These are phyloP conservation scores for Zaprionus davidi DNA, from an alignment of 1,140 invertebrate genomes.

Conservation along the genomic window DNA sequence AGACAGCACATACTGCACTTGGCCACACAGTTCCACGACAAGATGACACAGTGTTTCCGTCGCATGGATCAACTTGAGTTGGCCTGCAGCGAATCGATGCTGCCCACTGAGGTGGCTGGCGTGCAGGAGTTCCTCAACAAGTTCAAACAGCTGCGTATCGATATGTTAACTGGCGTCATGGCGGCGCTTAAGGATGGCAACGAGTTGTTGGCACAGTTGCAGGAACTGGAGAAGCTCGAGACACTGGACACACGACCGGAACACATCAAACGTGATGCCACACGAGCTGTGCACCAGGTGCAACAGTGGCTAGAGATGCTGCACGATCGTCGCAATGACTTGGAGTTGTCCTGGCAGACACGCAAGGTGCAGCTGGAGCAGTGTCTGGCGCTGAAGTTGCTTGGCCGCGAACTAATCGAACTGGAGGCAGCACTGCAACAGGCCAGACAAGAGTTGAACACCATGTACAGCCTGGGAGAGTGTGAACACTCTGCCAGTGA, in stretches of 20 bases:
- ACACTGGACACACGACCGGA: slow-evolving; percentile 91
- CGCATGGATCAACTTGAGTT: slow-evolving; percentile 89
- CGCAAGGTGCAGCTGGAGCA: slow-evolving; percentile 90
- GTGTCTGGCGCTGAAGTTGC: slow-evolving; percentile 89
- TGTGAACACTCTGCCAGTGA: slow-evolving; percentile 89
- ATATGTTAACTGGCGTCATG: slow-evolving; percentile 91
- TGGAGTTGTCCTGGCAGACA: slow-evolving; percentile 91
- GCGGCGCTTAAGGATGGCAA: slow-evolving; percentile 92
- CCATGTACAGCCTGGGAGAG: slow-evolving; percentile 85
- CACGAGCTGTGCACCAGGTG: slow-evolving; percentile 88
- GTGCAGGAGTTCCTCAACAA: slow-evolving; percentile 88
- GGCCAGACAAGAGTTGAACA: slow-evolving; percentile 70
- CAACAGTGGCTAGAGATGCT: slow-evolving; percentile 91
- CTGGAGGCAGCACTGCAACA: slow-evolving; percentile 87
- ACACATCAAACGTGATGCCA: slow-evolving; percentile 87
- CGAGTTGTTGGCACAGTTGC: slow-evolving; percentile 88
- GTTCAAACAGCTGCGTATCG: slow-evolving; percentile 88
- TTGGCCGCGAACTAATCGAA: slow-evolving; percentile 90
- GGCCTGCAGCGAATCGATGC: slow-evolving; percentile 87
- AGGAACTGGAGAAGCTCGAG: slow-evolving; percentile 88
- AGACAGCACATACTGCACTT: slow-evolving; percentile 91
- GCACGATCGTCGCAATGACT: slow-evolving; percentile 89
- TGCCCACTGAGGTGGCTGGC: slow-evolving; percentile 89
- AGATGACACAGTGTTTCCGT: slow-evolving; percentile 88
- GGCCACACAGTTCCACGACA: slow-evolving; percentile 90